Base-by-base conservation (phyloP, 2,797 vertebrate genomes). In the Cottoperca gobio region DNA sequence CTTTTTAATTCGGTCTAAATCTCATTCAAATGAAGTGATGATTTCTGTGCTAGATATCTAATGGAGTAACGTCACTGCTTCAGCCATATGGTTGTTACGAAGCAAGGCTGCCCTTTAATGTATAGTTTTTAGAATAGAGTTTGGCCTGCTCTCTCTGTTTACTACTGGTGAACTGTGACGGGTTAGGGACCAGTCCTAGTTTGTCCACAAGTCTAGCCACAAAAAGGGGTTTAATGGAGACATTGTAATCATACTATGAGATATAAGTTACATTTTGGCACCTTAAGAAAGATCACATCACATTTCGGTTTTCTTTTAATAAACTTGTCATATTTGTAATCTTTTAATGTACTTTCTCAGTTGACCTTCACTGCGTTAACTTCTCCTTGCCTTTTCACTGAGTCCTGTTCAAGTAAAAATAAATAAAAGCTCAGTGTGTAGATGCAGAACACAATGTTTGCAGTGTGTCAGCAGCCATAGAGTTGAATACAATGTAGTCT, bases 381-480 rank as follows among this genome's bases (percentile, higher is more conserved):
- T 10, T 61, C 13, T 39, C 23, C 2, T 37, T 13, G 23, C 6
- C 14, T n/a, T 49, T 9, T 33, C 23, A 40, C 4, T 61, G 21
- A 31, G 42, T 24, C 8, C 11, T 55, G 13, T 59, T 63, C 4
- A 10, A 6, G 23, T 2, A 43, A 67, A 49, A 63, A 23, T 37
- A 23, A 39, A 81, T 52, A 26, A 39, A 62, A 64, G 55, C 61
- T 59, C 37, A 60, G 42, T 70, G 31, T 81, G 45, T 4, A 13
- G 40, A 59, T 17, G 17, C 39, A 48, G n/a, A 31, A 14, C 33
- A 79, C 80, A 79, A n/a, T 60, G 78, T 84, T 39, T 45, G 28
- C 73, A 73, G 65, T 76, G 80, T 79, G 72, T 70, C 8, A 37
- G 76, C 71, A 55, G 58, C 49, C 54, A 59, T 35, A 35, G 14